A percentile compares a stretch with the other conserved stretches of the same genome.
These are phyloP conservation scores for Megaceryle torquata DNA, from an alignment of 2,113 vertebrate species.

Conservation along the genomic window DNA sequence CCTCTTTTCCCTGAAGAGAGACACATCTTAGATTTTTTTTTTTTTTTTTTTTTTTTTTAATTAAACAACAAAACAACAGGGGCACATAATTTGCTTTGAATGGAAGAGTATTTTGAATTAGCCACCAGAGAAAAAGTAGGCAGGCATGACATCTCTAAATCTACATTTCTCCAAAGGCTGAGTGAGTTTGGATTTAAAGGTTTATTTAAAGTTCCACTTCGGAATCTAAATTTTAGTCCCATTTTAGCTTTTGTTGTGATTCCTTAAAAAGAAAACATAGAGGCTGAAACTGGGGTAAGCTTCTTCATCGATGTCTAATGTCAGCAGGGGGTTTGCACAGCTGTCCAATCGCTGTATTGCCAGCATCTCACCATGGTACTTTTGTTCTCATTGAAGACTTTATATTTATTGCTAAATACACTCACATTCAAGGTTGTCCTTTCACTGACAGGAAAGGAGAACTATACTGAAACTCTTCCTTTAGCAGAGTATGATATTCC, in stretches of 20 bases:
- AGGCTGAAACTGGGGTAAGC: background rate
- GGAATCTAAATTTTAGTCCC: background rate
- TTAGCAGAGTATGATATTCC: background rate
- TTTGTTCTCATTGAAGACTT: background rate
- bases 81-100: background rate
- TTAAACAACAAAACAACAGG: background rate
- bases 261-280: slow-evolving; percentile 14
- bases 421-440: background rate
- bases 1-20: background rate
- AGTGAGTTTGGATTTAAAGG: background rate
- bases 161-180: background rate
- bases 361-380: background rate
- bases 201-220: background rate
- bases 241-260: background rate
- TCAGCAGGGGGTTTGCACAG: background rate
- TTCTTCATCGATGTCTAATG: slow-evolving; percentile 30
- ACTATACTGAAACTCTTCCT: background rate
- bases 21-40: background rate
- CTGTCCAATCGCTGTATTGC: background rate
- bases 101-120: background rate
- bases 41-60: too few relatives aligned
- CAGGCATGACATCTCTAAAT: background rate
- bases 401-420: background rate
- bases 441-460: slow-evolving; percentile 21
- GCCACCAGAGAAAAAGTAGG: background rate